These are phyloP conservation scores for Aphidius gifuensis DNA, from an alignment of 1,140 invertebrate species.

Conservation along the genomic window DNA sequence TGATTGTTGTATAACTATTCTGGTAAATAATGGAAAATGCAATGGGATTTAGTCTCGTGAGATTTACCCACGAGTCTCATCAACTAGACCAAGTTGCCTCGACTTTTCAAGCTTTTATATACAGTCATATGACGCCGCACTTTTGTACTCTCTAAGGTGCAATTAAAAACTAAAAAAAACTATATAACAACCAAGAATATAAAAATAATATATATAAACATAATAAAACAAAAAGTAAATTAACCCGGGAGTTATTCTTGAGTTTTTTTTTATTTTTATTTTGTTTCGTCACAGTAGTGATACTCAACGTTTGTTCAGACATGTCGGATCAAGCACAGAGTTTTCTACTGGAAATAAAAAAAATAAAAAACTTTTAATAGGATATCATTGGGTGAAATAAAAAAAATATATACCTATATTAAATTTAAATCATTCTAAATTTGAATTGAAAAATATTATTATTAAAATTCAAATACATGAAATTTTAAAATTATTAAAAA, in stretches of 20 bases:
- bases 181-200: not conserved
- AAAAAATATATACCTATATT: no score
- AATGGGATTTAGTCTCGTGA: not conserved
- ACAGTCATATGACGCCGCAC: no score
- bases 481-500: no score
- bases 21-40: slow-evolving; percentile 13
- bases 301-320: not conserved
- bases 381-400: no score
- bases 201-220: not conserved
- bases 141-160: not conserved
- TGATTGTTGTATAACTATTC: slow-evolving; percentile 7
- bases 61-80: not conserved
- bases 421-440: no score
- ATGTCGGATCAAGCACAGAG: no score
- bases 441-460: no score
- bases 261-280: not conserved
- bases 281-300: not conserved
- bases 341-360: no score
- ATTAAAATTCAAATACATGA: no score
- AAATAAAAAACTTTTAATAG: no score
- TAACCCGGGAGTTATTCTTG: not conserved
- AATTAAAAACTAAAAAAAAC: slow-evolving; percentile 9
- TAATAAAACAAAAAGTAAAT: not conserved
- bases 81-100: slow-evolving; percentile 4
- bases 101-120: not conserved